Evolutionary conservation across 2,888 invertebrate genomes (phyloP).

Genomic region (Heliconius sara): DNA sequence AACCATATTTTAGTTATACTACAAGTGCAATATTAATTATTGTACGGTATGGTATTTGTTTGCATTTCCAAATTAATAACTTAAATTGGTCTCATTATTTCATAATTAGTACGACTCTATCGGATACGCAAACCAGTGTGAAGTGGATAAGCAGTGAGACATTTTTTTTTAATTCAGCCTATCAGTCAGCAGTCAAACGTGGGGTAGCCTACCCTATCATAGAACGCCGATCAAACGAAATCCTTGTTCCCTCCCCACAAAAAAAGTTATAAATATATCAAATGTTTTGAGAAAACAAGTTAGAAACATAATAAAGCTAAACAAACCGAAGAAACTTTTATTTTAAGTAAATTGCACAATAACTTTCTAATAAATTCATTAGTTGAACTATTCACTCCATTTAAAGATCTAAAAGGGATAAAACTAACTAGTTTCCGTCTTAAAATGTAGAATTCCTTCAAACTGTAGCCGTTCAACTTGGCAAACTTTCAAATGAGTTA

Average conservation of each 20-base stretch:
- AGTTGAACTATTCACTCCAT: not conserved
- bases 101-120: no score
- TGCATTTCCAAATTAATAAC: not conserved
- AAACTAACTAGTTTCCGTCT: not conserved
- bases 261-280: no score
- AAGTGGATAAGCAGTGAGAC: no score
- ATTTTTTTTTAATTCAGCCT: no score
- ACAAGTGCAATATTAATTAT: not conserved
- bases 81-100: no score
- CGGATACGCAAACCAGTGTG: no score
- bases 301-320: not conserved
- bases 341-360: not conserved
- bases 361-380: slow-evolving; percentile 12
- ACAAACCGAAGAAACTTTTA: not conserved
- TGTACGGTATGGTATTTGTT: not conserved
- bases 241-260: no score
- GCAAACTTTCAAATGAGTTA: slow-evolving; percentile 15
- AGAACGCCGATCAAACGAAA: no score
- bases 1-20: not conserved
- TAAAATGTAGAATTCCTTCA: slow-evolving; percentile 1
- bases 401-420: not conserved
- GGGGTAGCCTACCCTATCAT: no score
- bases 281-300: no score
- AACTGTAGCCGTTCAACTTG: slow-evolving; percentile 8
- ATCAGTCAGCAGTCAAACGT: no score